phyloP scores from a whole-genome alignment of 2,888 invertebrate species.

The Diloba caeruleocephala region DNA sequence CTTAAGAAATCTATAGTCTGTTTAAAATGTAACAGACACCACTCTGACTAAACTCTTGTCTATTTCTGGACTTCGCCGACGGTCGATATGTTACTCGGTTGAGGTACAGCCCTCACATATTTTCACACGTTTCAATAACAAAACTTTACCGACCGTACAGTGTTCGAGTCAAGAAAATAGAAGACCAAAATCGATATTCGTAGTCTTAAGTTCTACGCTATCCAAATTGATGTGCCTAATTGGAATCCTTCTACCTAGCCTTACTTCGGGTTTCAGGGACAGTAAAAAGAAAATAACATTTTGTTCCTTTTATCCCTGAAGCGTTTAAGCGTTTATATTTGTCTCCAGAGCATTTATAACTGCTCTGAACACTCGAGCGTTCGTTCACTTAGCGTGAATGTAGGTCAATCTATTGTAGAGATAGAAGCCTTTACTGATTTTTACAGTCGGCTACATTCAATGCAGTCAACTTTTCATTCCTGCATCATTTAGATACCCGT shows the following conservation, averaged over 20 bases:
- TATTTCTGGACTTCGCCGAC: constrained; percentile 52
- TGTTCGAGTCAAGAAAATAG: constrained; percentile 6
- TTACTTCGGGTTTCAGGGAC: constrained; percentile 5
- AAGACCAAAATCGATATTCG: constrained; percentile 7
- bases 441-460: constrained; percentile 50
- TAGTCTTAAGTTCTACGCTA: constrained; percentile 15
- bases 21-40: constrained; percentile 48
- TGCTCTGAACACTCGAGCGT: constrained; percentile 43
- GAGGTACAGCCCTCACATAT: constrained; percentile 13
- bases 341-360: constrained; percentile 38
- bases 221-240: constrained; percentile 6
- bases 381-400: constrained; percentile 49
- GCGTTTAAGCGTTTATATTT: constrained; percentile 24
- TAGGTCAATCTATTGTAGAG: constrained; percentile 55
- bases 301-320: constrained; percentile 13
- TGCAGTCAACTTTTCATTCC: constrained; percentile 26
- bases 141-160: not conserved
- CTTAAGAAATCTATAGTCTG: constrained; percentile 13
- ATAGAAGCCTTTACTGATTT: constrained; percentile 42
- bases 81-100: constrained; percentile 36
- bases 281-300: constrained; percentile 18
- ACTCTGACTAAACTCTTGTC: constrained; percentile 42
- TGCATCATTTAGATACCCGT: constrained; percentile 22
- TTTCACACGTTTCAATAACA: constrained; percentile 5
- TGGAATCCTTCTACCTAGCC: not conserved